Percentiles rank a stretch among this genome's conserved stretches.
Evolutionary conservation across 2,113 vertebrate species (phyloP).

Genomic region (Microcebus murinus): DNA sequence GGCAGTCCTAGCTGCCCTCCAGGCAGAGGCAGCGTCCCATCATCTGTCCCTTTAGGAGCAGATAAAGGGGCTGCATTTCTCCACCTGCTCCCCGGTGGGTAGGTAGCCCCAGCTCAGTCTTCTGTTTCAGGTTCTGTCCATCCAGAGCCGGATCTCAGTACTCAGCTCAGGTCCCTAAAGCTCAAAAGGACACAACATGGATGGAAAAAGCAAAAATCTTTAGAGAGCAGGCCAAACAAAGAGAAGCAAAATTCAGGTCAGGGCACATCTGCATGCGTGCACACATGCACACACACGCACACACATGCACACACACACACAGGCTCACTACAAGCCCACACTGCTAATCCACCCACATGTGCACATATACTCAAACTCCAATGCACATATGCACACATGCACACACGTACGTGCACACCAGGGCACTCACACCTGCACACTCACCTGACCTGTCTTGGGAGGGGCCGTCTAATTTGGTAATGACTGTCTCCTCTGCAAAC

Average conservation of each 20-base stretch:
- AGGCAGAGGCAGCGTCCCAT: neutral
- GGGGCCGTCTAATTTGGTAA: neutral
- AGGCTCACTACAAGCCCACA: neutral
- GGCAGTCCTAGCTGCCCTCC: neutral
- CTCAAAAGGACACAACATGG: neutral
- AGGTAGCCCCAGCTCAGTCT: neutral
- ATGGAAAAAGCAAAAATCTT: neutral
- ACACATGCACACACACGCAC: neutral
- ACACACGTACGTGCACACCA: neutral
- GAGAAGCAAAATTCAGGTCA: neutral
- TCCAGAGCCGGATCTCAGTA: neutral
- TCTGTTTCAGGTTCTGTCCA: neutral
- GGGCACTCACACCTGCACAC: neutral
- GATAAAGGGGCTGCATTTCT: neutral
- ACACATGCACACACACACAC: rapidly evolving
- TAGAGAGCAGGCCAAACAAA: neutral
- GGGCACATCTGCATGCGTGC: neutral
- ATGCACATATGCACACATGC: neutral
- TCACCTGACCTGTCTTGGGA: neutral
- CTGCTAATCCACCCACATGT: too few relatives aligned
- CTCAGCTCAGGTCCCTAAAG: neutral
- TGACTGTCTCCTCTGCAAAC: neutral
- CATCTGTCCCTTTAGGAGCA: neutral
- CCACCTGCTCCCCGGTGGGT: neutral
- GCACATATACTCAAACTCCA: neutral